These are phyloP conservation scores for Ctenodactylus gundi DNA, from an alignment of 2,113 vertebrate species.

Conservation along the genomic window DNA sequence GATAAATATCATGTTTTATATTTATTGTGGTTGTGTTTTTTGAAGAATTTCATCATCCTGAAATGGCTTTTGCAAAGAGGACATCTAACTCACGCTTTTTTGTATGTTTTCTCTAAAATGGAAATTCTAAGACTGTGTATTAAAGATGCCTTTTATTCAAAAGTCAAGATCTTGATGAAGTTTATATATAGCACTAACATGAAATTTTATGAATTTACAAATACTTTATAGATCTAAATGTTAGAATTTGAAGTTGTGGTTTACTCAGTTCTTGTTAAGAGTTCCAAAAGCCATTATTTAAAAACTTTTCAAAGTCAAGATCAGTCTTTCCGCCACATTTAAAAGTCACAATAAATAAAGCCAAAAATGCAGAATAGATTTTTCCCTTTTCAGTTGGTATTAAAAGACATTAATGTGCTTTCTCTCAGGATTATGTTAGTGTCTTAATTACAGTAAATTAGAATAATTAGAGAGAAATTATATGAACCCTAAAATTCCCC, in stretches of 20 bases:
- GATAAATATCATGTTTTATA: background rate
- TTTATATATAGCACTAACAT: background rate
- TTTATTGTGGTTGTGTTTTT: background rate
- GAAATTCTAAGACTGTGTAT: slow-evolving; percentile 29
- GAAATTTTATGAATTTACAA: slow-evolving; percentile 51
- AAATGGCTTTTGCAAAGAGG: background rate
- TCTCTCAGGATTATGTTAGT: slow-evolving; percentile 71
- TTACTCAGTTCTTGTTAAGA: slow-evolving; percentile 3
- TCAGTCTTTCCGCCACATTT: slow-evolving; percentile 49
- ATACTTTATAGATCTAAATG: slow-evolving; percentile 22
- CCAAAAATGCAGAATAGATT: slow-evolving; percentile 24
- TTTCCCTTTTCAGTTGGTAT: slow-evolving; percentile 52
- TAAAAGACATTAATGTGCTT: slow-evolving; percentile 75
- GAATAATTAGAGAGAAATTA: slow-evolving; percentile 81
- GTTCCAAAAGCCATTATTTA: slow-evolving; percentile 37
- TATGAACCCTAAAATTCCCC: slow-evolving; percentile 74
- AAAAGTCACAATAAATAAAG: slow-evolving; percentile 68
- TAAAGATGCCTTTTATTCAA: background rate
- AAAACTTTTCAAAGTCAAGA: slow-evolving; percentile 42
- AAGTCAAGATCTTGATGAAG: slow-evolving; percentile 7
- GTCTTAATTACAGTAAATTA: slow-evolving; percentile 83
- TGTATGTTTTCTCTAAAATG: background rate
- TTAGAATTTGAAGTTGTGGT: slow-evolving; percentile 4
- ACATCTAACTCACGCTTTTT: background rate
- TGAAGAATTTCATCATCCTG: background rate